Evolutionary conservation across 35 echinoderm and acorn worm species (phyloP).

Genomic region (Acanthaster planci): DNA sequence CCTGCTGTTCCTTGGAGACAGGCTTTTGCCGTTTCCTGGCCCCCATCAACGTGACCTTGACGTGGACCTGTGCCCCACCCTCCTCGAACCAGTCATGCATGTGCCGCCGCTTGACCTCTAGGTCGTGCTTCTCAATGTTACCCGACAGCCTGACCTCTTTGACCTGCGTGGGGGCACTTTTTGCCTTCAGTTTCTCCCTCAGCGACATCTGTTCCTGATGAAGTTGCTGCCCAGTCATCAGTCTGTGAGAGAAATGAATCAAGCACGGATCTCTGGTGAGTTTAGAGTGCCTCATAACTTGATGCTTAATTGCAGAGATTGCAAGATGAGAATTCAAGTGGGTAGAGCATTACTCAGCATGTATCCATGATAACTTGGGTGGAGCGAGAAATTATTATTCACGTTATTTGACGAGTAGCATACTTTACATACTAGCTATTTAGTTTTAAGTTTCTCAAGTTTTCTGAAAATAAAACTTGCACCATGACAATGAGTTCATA

Average conservation of each 20-base stretch:
- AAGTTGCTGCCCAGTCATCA: constrained; percentile 55
- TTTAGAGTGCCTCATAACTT: no score
- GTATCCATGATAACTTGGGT: no score
- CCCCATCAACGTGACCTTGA: constrained; percentile 32
- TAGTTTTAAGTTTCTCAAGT: no score
- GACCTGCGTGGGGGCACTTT: constrained; percentile 18
- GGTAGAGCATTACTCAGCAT: no score
- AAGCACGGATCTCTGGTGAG: no score
- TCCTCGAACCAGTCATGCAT: constrained; percentile 47
- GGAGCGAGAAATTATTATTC: no score
- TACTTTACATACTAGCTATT: no score
- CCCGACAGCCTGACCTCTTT: constrained; percentile 39
- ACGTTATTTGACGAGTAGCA: no score
- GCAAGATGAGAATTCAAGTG: no score
- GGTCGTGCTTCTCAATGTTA: constrained; percentile 53
- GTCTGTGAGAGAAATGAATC: neutral
- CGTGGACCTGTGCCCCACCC: constrained; percentile 24
- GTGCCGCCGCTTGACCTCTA: constrained; percentile 38
- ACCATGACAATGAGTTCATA: no score
- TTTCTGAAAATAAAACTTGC: no score
- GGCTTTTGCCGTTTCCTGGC: constrained; percentile 10
- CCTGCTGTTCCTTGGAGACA: constrained; percentile 46
- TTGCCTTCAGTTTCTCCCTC: constrained; percentile 47
- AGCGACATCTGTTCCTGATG: constrained; percentile 45
- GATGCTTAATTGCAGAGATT: no score